Evolutionary conservation across 2,797 vertebrate genomes (phyloP).

Genomic region (Semaprochilodus insignis): DNA sequence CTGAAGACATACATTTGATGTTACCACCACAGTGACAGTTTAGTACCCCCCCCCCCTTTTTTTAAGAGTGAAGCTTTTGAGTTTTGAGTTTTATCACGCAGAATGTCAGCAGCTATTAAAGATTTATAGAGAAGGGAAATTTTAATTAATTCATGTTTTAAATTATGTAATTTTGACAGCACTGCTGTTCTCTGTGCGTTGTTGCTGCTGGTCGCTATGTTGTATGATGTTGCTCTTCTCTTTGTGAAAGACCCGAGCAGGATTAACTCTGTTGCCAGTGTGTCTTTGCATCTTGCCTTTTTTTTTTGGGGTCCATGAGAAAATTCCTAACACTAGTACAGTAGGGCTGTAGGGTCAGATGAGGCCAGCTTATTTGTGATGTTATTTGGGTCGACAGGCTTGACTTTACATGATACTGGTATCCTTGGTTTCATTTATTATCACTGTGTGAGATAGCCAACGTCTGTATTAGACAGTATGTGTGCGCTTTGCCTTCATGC

Average conservation of each 20-base stretch:
- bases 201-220: background rate
- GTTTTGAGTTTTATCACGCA: no score
- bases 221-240: background rate
- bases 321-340: background rate
- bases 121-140: no score
- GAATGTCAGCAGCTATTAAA: no score
- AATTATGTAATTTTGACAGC: background rate
- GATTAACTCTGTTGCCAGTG: background rate
- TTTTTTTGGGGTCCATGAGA: background rate
- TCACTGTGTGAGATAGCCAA: background rate
- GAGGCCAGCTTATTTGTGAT: constrained; percentile 1
- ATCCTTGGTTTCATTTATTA: background rate
- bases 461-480: background rate
- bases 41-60: no score
- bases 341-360: background rate
- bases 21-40: no score
- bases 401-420: background rate
- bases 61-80: no score
- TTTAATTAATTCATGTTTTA: no score
- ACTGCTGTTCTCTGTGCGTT: background rate
- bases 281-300: background rate
- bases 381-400: background rate
- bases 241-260: background rate
- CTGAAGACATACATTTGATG: no score
- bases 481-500: constrained; percentile 18